These are phyloP conservation scores for Eurois occulta DNA, from an alignment of 2,888 invertebrate species.

Conservation along the genomic window DNA sequence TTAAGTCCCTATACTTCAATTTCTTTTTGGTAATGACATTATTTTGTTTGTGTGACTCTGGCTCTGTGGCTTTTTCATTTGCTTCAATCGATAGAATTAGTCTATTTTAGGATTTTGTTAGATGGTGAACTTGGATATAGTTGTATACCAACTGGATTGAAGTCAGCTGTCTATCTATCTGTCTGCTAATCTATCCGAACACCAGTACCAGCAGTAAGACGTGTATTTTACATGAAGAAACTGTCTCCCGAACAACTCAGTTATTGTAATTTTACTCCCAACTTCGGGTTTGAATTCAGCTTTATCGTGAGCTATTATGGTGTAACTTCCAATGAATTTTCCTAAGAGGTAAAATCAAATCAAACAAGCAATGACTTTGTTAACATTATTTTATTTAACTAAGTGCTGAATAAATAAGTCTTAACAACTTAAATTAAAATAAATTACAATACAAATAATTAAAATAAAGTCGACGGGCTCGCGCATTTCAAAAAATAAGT, in stretches of 20 bases:
- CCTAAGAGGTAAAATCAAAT: constrained; percentile 39
- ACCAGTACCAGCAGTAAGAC: background rate
- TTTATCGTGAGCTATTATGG: background rate
- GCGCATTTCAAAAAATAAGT: constrained; percentile 80
- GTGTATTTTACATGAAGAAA: background rate
- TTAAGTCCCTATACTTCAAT: background rate
- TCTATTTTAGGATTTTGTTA: background rate
- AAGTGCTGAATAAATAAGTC: constrained; percentile 88
- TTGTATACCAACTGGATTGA: background rate
- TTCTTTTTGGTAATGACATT: background rate
- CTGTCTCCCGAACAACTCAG: background rate
- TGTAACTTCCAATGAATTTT: background rate
- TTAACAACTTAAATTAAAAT: constrained; percentile 85
- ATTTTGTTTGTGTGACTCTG: background rate
- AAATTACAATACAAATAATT: constrained; percentile 79
- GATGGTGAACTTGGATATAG: background rate
- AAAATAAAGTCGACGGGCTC: constrained; percentile 89
- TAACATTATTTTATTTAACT: constrained; percentile 79
- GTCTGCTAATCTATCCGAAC: background rate
- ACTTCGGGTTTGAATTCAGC: background rate
- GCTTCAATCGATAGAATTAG: background rate
- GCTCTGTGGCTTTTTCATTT: background rate
- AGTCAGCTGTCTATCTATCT: background rate
- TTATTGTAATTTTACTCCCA: background rate
- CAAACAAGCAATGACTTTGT: constrained; percentile 64